These are phyloP conservation scores for Nesoenas mayeri DNA, from an alignment of 2,113 vertebrate genomes.

Conservation along the genomic window DNA sequence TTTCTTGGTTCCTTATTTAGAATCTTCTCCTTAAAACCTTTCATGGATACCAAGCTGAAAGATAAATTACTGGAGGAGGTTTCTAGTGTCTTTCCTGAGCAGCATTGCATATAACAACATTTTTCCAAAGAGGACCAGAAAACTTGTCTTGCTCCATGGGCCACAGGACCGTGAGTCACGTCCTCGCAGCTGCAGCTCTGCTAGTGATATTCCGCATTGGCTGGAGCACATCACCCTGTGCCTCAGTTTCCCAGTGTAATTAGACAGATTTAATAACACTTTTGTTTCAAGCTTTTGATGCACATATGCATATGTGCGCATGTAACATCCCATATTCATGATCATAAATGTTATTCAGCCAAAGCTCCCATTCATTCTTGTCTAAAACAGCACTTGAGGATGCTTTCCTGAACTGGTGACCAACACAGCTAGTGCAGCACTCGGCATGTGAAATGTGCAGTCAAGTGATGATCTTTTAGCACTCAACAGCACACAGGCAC, in stretches of 20 bases:
- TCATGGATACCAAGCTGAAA: constrained; percentile 15
- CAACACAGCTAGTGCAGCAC: neutral
- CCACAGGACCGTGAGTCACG: fast-evolving
- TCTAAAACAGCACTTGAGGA: neutral
- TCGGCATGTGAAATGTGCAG: neutral
- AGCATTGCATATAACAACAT: neutral
- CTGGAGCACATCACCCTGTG: neutral
- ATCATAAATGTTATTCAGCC: neutral
- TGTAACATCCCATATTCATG: neutral
- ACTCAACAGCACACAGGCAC: too few relatives aligned
- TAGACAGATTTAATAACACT: neutral
- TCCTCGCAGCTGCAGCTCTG: neutral
- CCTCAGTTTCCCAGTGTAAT: neutral
- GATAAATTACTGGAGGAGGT: constrained; percentile 1
- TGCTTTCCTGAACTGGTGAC: neutral
- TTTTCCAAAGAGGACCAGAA: neutral
- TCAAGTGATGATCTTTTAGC: neutral
- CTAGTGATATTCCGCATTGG: neutral
- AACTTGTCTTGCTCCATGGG: neutral
- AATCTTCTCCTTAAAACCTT: constrained; percentile 66
- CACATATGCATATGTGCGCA: fast-evolving
- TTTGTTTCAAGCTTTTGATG: neutral
- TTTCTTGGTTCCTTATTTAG: constrained; percentile 66
- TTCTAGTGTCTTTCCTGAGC: neutral
- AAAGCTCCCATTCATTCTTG: neutral